A percentile compares a stretch with the other conserved stretches of the same genome.
phyloP scores from a whole-genome alignment of 1,140 invertebrate genomes.

The Aphaenogaster rudis region DNA sequence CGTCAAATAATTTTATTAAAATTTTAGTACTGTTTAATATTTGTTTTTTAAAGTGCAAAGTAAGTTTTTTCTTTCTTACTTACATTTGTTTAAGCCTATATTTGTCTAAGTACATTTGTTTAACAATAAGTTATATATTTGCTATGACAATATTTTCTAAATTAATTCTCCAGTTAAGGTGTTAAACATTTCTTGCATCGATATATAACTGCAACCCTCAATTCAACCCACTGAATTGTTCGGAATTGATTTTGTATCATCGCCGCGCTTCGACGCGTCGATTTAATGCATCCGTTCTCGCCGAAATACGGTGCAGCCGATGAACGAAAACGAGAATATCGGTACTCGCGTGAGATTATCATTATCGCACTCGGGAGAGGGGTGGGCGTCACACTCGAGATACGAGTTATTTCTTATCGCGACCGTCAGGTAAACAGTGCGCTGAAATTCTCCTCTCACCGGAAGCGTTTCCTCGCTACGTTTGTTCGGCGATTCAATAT shows the following conservation, averaged over 20 bases:
- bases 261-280: neutral
- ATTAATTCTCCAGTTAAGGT: no score
- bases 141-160: no score
- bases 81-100: no score
- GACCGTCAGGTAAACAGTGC: constrained; percentile 38
- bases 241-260: neutral
- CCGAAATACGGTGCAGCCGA: neutral
- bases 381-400: constrained; percentile 54
- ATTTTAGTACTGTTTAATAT: no score
- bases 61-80: no score
- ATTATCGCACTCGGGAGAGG: constrained; percentile 21
- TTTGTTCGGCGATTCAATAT: neutral
- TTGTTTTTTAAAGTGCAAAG: no score
- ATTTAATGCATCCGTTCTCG: neutral
- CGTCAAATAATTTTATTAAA: no score
- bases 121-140: no score
- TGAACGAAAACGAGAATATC: constrained; percentile 23
- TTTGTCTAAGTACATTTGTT: no score
- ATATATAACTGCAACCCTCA: neutral
- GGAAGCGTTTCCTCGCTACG: constrained; percentile 47
- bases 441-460: constrained; percentile 45
- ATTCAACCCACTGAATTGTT: neutral
- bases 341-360: constrained; percentile 62
- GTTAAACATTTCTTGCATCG: neutral
- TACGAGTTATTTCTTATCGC: constrained; percentile 63